Base-by-base conservation (phyloP, 1,140 invertebrate species). In the Ganaspis sp. region DNA sequence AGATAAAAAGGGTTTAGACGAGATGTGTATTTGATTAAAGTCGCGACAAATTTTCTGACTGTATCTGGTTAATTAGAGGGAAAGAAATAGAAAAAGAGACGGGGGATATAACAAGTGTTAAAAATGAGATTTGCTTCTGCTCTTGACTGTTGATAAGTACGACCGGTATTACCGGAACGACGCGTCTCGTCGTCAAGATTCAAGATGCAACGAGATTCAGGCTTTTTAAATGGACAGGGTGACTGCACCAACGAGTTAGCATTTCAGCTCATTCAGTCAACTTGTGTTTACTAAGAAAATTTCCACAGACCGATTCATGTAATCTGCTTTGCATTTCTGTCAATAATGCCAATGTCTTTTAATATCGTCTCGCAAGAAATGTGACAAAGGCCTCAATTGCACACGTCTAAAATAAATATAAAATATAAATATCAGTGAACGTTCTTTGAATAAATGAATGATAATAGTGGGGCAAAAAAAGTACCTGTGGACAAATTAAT, bases 81-180 rank as follows among this genome's bases (percentile, higher is more conserved):
- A 54, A 23, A 11, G 53, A 54, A 23, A 54, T 54, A 23, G 53
- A 54, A 11, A 54, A 54, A 15, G 0, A 12, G 9, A 58, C 3
- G 21, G 15, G 9, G 19, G 21, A 15, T 49, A 49, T 17, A 26
- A 26, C 26, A 12, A 58, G 5, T 23, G 4, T 26, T 11, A 23
- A 58, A 58, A 26, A 58, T 58, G 3, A 15, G 21, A 58, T 58
- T 58, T 58, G 54, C 54, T 23, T 58, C 54, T 58, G 26, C 54
- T 23, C 42, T 45, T 45, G 42, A 34, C 11, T 15, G 17, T 64
- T 54, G 29, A 70, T 75, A 74, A 77, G 4, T 73, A 69, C 78
- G 49, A 77, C 72, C 73, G 72, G 72, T 72, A 70, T 53, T 70
- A 77, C 71, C 78, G 72, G 75, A 75, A 53, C 69, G 29, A 26